Evolutionary conservation across 2,888 invertebrate species (phyloP).

Genomic region (Lamellibrachia columna): DNA sequence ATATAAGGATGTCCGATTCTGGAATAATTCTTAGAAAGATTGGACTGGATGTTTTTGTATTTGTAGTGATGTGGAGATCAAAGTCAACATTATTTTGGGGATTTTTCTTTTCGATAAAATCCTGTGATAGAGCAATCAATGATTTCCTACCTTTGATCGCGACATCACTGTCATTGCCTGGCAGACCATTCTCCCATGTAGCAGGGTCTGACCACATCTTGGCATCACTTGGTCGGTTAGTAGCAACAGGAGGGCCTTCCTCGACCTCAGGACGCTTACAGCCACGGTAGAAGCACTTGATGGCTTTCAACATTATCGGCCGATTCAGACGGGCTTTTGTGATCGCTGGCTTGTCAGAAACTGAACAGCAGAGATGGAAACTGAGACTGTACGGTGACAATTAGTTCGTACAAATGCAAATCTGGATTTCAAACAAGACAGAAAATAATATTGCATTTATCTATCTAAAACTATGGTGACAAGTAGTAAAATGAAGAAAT

Average conservation of each 20-base stretch:
- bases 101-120: background rate
- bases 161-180: background rate
- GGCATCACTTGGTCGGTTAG: background rate
- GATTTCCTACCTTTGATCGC: background rate
- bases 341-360: background rate
- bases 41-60: no score
- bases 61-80: no score
- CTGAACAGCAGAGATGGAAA: background rate
- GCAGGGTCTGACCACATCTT: constrained; percentile 22
- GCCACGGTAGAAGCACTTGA: constrained; percentile 7
- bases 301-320: constrained; percentile 7
- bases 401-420: background rate
- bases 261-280: background rate
- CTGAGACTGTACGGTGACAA: background rate
- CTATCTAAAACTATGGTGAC: background rate
- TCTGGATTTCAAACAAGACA: background rate
- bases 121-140: no score
- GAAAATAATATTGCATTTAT: background rate
- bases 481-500: background rate
- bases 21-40: no score
- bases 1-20: no score
- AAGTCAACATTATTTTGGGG: background rate
- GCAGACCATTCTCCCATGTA: constrained; percentile 21
- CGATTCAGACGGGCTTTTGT: background rate
- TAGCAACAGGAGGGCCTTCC: background rate